Evolutionary conservation across 2,888 invertebrate species (phyloP), one percentile per base, ranked within the genome.

Genomic region (Parnassius glacialis): DNA sequence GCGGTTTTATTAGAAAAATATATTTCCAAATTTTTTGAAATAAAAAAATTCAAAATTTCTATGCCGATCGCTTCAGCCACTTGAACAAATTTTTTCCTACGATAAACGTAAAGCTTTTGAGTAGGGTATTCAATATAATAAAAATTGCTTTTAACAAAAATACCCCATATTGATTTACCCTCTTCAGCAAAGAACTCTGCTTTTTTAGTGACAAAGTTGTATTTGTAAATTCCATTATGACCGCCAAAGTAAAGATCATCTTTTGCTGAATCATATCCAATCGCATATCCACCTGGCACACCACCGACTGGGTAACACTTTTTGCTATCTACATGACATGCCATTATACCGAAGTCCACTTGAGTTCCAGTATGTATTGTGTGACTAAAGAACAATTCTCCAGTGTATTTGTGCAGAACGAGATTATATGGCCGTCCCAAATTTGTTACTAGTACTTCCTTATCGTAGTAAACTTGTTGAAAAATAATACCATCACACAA

Each of bases 191-290:
- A 90, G 59, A 79, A 87, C 10, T 87, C 85, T 0, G 87, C 90
- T 25, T 71, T 53, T 67, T 79, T 81, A 0, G 80, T 81, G 1
- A 84, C 61, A 62, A 87, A 87, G 59, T 87, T 87, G 64, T 86
- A 89, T 68, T 84, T 87, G 67, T 87, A 90, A 5, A 90, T 85
- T 0, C 90, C 90, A n/a, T 87, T 80, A 52, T 90, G 87, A 0
- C 89, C 90, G 0, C 90, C 90, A 50, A 90, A 81, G 64, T 85
- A 90, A 2, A 90, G 75, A 43, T 87, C 87, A n/a, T 90, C 89
- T 44, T 89, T 87, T 0, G 81, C 82, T 0, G 72, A 64, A 57
- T 90, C 90, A 51, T 89, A 88, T 0, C 82, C 85, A 3, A 90
- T 73, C 0, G 90, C 89, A 48, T 86, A 89, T 0, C 90, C 90